These are phyloP conservation scores for Meghimatium bilineatum DNA, from an alignment of 2,888 invertebrate species.

Conservation along the genomic window DNA sequence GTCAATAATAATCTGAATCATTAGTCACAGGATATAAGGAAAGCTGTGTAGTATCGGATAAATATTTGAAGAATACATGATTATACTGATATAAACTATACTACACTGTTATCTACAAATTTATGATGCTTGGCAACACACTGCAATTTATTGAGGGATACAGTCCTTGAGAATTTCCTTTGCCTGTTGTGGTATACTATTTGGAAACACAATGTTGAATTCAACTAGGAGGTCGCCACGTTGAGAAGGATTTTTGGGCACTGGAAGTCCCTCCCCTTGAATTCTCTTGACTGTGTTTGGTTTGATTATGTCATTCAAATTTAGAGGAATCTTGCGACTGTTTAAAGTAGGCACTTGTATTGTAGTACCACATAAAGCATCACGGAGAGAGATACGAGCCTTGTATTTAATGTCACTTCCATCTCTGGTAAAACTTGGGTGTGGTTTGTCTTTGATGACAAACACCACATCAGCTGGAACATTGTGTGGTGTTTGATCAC, in stretches of 20 bases:
- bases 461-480: conserved; percentile 98
- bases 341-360: conserved; percentile 92
- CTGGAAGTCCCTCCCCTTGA: conserved; percentile 92
- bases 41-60: background rate
- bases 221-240: conserved; percentile 94
- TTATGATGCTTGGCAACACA: background rate
- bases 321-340: conserved; percentile 85
- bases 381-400: conserved; percentile 89
- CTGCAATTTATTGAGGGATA: conserved; percentile 61
- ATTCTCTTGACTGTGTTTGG: conserved; percentile 92
- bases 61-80: background rate
- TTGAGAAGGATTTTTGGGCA: conserved; percentile 92
- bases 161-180: conserved; percentile 90
- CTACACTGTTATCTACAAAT: background rate
- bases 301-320: conserved; percentile 82
- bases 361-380: conserved; percentile 94
- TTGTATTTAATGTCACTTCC: conserved; percentile 94
- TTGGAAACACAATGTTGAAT: conserved; percentile 95
- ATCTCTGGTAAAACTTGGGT: conserved; percentile 91
- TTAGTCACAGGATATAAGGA: too few relatives aligned
- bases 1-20: too few relatives aligned
- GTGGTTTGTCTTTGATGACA: conserved; percentile 95
- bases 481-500: conserved; percentile 94
- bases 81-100: background rate
- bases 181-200: conserved; percentile 81